These are phyloP conservation scores for Phorcus lineatus DNA, from an alignment of 2,888 invertebrate genomes.

Conservation along the genomic window DNA sequence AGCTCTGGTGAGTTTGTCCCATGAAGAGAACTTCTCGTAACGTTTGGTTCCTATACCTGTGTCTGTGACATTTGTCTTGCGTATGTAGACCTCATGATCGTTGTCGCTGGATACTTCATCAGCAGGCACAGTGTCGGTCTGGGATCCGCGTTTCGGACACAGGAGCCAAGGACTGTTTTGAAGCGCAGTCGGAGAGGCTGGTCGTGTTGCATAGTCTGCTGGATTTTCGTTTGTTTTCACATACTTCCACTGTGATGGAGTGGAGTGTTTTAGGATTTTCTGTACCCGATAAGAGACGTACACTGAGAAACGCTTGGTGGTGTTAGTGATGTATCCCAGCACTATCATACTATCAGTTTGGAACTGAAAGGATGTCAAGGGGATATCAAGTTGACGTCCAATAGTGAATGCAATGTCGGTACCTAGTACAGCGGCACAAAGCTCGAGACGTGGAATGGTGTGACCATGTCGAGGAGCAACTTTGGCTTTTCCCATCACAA, in stretches of 20 bases:
- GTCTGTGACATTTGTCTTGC: background rate
- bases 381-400: background rate
- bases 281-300: constrained; percentile 33
- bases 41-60: background rate
- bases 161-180: background rate
- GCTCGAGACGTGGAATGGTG: constrained; percentile 38
- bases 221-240: background rate
- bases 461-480: constrained; percentile 26
- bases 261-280: constrained; percentile 17
- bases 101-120: background rate
- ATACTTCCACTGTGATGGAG: constrained; percentile 31
- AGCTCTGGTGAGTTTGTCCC: constrained; percentile 6
- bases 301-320: constrained; percentile 29
- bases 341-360: constrained; percentile 39
- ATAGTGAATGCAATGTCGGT: constrained; percentile 14
- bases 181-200: background rate
- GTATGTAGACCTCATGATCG: background rate
- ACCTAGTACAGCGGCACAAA: constrained; percentile 34
- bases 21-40: constrained; percentile 33
- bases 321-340: constrained; percentile 36
- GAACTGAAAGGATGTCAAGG: background rate
- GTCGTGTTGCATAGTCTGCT: background rate
- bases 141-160: background rate
- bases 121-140: background rate
- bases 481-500: constrained; percentile 31